Evolutionary conservation across 2,113 vertebrate species (phyloP).

Genomic region (Dipodomys merriami): DNA sequence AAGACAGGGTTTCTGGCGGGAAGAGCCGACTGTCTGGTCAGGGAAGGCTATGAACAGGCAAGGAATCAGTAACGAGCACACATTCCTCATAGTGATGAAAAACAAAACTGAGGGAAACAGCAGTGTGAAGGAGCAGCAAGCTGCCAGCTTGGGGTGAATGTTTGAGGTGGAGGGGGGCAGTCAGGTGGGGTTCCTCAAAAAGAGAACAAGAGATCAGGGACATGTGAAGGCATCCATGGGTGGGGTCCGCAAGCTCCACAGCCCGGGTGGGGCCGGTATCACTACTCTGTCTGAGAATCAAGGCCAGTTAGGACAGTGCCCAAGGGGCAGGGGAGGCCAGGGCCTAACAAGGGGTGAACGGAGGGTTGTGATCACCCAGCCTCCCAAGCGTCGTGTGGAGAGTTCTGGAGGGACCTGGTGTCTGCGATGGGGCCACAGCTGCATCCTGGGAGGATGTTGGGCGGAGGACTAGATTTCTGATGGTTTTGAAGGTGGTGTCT

Average conservation of each 20-base stretch:
- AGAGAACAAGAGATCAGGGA: background rate
- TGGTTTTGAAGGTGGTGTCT: background rate
- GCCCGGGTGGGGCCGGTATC: rapidly evolving
- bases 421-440: rapidly evolving
- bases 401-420: rapidly evolving
- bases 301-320: background rate
- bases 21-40: background rate
- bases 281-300: background rate
- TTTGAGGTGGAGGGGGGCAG: background rate
- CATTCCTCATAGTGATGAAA: too few species aligned
- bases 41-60: background rate
- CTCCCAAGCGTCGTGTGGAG: too few species aligned
- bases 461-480: too few species aligned
- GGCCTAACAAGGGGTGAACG: background rate
- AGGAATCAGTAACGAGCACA: background rate
- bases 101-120: too few species aligned
- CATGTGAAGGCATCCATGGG: background rate
- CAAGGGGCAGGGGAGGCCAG: rapidly evolving
- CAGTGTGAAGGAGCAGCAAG: too few species aligned
- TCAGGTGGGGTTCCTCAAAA: background rate
- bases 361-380: rapidly evolving
- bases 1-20: background rate
- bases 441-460: background rate
- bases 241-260: rapidly evolving
- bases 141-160: too few species aligned